Evolutionary conservation across 2,113 vertebrate species (phyloP).

Genomic region (Recurvirostra avosetta): DNA sequence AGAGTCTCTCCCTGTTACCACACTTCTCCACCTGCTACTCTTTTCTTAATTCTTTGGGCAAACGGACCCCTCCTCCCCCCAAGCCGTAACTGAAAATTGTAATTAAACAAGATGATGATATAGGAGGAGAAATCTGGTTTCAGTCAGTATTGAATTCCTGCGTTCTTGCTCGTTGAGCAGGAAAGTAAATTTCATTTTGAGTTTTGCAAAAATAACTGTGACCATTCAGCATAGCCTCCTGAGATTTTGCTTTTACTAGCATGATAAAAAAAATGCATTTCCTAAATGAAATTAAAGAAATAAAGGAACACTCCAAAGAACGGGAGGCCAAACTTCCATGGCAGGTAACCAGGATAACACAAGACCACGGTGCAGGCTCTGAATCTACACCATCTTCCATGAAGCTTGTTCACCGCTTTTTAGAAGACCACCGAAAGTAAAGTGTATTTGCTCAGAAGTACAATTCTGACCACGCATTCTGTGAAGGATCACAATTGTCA

Average conservation of each 20-base stretch:
- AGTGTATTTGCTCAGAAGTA: background rate
- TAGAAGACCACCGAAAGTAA: background rate
- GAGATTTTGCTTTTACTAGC: background rate
- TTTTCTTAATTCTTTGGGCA: background rate
- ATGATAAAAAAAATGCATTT: background rate
- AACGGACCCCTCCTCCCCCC: background rate
- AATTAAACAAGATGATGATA: background rate
- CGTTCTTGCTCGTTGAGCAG: background rate
- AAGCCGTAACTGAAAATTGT: background rate
- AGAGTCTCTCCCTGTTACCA: background rate
- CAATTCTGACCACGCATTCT: background rate
- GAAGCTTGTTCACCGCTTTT: background rate
- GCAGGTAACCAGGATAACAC: background rate
- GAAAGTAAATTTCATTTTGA: background rate
- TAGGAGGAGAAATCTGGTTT: background rate
- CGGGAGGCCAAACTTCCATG: accelerated
- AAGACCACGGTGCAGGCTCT: background rate
- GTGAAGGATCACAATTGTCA: background rate
- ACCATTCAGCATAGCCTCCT: background rate
- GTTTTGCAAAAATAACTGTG: background rate
- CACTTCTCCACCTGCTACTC: background rate
- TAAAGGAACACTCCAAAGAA: background rate
- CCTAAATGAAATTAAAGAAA: background rate
- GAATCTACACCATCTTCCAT: background rate
- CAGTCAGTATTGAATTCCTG: background rate